A percentile compares a stretch with the other conserved stretches of the same genome.
Conservation (phyloP, 2,113 vertebrate genomes). For the Leiothrix lutea region DNA sequence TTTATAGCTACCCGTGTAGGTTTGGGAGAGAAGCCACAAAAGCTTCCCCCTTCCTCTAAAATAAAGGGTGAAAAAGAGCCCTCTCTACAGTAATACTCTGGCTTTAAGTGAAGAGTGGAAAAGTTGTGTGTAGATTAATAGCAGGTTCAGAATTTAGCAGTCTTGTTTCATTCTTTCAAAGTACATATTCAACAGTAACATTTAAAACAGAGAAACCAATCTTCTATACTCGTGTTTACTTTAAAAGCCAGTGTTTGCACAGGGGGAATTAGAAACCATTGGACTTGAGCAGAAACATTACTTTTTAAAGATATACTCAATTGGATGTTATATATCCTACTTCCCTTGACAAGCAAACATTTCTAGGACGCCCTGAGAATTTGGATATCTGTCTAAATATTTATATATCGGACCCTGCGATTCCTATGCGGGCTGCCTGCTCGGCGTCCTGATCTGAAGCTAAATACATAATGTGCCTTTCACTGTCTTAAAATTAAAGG, state of each 20-base stretch:
- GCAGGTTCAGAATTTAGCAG: neutral
- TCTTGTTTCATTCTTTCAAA: slow-evolving; percentile 38
- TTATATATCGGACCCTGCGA: slow-evolving; percentile 41
- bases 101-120: slow-evolving; percentile 3
- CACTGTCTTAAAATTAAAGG: slow-evolving; percentile 21
- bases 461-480: slow-evolving; percentile 34
- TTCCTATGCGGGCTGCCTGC: slow-evolving; percentile 11
- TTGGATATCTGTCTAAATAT: slow-evolving; percentile 70
- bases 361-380: slow-evolving; percentile 63
- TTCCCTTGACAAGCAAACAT: slow-evolving; percentile 72
- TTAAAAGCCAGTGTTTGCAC: slow-evolving; percentile 60
- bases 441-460: slow-evolving; percentile 12
- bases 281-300: slow-evolving; percentile 60
- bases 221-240: slow-evolving; percentile 53
- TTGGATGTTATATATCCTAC: slow-evolving; percentile 68
- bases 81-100: neutral
- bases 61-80: neutral
- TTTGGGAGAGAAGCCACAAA: neutral
- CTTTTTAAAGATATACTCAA: slow-evolving; percentile 63
- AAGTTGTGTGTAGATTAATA: slow-evolving; percentile 16
- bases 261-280: slow-evolving; percentile 49
- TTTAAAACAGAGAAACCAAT: slow-evolving; percentile 64
- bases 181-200: slow-evolving; percentile 48
- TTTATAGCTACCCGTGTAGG: neutral
- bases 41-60: neutral